Percentiles rank a stretch among this genome's conserved stretches.
These are phyloP conservation scores for Syngnathus floridae DNA, from an alignment of 2,113 vertebrate species.

Conservation along the genomic window DNA sequence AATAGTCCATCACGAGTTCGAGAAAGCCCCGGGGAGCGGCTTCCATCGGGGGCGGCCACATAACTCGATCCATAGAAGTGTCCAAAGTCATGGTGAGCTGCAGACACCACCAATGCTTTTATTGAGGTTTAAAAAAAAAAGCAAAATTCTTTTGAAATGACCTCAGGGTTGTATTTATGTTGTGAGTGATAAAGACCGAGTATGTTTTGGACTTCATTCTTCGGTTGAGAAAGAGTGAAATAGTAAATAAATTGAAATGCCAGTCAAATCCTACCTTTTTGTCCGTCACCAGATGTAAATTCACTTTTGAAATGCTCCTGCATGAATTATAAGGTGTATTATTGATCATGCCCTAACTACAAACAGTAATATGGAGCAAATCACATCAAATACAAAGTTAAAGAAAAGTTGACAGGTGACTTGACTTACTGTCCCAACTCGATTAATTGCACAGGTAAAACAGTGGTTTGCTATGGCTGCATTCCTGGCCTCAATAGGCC, in stretches of 20 bases:
- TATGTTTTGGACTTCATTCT: too few relatives aligned
- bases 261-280: slow-evolving; percentile 71
- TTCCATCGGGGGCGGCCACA: slow-evolving; percentile 82
- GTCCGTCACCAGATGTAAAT: slow-evolving; percentile 92
- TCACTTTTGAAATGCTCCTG: slow-evolving; percentile 88
- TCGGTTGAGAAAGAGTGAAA: too few relatives aligned
- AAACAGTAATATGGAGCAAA: not conserved
- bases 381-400: not conserved
- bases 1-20: slow-evolving; percentile 83
- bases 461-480: slow-evolving; percentile 95
- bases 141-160: not conserved
- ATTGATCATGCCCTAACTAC: not conserved
- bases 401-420: not conserved
- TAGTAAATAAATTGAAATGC: too few relatives aligned
- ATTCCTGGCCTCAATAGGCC: slow-evolving; percentile 90
- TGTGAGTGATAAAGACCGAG: too few relatives aligned
- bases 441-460: slow-evolving; percentile 93
- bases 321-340: slow-evolving; percentile 17
- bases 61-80: slow-evolving; percentile 96
- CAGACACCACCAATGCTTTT: slow-evolving; percentile 2
- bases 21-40: slow-evolving; percentile 84
- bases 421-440: slow-evolving; percentile 82
- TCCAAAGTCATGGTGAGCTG: slow-evolving; percentile 87
- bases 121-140: not conserved
- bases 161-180: too few relatives aligned